Evolutionary conservation across 2,797 vertebrate species (phyloP).

Genomic region (Tapirus indicus): DNA sequence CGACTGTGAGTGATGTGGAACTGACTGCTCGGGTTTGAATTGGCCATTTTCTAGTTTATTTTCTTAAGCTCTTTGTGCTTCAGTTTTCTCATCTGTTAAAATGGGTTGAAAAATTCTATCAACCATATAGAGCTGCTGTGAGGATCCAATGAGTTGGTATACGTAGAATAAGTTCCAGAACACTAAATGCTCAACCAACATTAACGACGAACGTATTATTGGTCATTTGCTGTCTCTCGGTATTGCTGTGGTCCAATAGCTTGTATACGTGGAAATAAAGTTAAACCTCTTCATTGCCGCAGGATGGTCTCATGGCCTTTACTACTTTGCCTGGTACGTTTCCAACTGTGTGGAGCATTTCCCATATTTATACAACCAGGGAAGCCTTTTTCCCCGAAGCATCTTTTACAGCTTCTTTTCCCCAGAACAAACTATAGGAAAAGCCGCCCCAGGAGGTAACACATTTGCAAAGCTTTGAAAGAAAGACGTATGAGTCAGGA

Average conservation of each 20-base stretch:
- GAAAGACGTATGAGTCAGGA: not conserved
- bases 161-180: not conserved
- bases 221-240: not conserved
- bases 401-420: conserved; percentile 14
- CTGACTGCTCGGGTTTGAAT: not conserved
- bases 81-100: conserved; percentile 21
- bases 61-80: not conserved
- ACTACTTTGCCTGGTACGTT: not conserved
- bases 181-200: not conserved
- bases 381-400: not conserved
- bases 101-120: conserved; percentile 31
- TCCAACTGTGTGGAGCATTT: not conserved
- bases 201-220: not conserved
- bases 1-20: not conserved
- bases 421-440: not conserved
- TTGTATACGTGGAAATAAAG: not conserved
- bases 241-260: not conserved
- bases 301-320: not conserved
- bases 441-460: not conserved
- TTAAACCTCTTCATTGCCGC: not conserved
- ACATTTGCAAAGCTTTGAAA: conserved; percentile 27
- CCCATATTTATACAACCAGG: not conserved
- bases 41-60: not conserved
- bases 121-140: not conserved
- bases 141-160: not conserved